Evolutionary conservation across 2,113 vertebrate genomes (phyloP), one percentile per base, ranked within the genome.

Genomic region (Hippocampus mohnikei): DNA sequence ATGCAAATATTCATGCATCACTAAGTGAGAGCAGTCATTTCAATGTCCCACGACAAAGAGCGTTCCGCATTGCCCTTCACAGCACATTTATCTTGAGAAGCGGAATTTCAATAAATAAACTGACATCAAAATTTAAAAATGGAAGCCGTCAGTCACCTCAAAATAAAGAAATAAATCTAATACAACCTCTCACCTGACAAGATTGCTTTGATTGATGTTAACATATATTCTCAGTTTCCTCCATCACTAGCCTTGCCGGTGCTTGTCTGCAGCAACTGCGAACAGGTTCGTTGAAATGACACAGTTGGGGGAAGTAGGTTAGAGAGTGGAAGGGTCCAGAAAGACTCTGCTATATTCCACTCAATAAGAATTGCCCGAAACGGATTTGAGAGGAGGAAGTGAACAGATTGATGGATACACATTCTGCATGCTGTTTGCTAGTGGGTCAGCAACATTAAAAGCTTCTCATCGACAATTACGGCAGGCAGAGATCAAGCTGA

Each of bases 381-480:
- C 78, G 79, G 92, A 94, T 94, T 93, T 92, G 84, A 90, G 89
- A 42, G 88, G 88, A 84, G 93, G 90, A 93, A 91, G 85, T 77
- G 89, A 93, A 93, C 91, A 94, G 92, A 94, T 93, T 94, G 90
- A 81, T 86, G 80, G 80, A 92, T 93, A 92, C 91, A 93, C 88
- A 82, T 93, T 94, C 90, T 90, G 90, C 90, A 94, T 94, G 84
- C 90, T 89, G 84, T 90, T 90, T 90, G 85, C 88, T 76, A 89
- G 81, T 71, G 87, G 88, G 89, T 86, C 85, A 81, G 91, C 88
- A 89, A 84, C 87, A 90, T 69, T 83, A 83, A 85, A 88, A 86
- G 87, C 90, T 92, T 87, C 89, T 89, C 86, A 73, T 85, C 84
- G 86, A 92, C 93, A 93, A 93, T 93, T 94, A 93, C 81, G 87